Conservation (phyloP, 1,140 invertebrate species). For the Oncopeltus fasciatus region DNA sequence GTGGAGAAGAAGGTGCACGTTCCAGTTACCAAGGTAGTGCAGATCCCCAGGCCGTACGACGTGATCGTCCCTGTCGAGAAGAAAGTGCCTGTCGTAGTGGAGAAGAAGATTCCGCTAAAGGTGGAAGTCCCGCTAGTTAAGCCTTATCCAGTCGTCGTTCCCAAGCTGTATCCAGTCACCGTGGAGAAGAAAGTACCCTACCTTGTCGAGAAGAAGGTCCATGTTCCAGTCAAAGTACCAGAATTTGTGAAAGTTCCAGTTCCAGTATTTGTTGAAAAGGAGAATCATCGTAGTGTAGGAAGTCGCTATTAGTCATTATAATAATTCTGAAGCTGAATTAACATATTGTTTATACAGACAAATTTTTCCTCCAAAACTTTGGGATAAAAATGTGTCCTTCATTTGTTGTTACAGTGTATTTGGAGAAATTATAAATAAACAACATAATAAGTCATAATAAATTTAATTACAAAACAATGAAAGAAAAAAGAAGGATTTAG, state of each 20-base stretch:
- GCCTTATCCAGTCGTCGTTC: background rate
- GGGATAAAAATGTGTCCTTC: too few relatives aligned
- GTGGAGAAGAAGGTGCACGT: background rate
- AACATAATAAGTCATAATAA: too few relatives aligned
- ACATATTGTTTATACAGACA: too few relatives aligned
- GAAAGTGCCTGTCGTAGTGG: constrained; percentile 40
- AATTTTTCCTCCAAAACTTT: too few relatives aligned
- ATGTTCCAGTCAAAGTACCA: background rate
- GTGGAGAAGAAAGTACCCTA: background rate
- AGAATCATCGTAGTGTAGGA: too few relatives aligned
- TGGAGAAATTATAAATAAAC: too few relatives aligned
- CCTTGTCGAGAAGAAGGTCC: background rate
- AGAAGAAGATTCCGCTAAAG: constrained; percentile 49
- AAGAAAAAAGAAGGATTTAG: too few relatives aligned
- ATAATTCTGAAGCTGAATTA: too few relatives aligned
- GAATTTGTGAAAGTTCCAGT: constrained; percentile 66
- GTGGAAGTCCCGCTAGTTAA: background rate
- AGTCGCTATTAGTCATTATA: too few relatives aligned
- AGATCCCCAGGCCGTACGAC: background rate
- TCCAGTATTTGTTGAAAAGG: constrained; percentile 60
- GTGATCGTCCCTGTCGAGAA: background rate
- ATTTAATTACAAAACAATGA: too few relatives aligned
- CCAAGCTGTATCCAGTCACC: background rate
- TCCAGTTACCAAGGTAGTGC: background rate
- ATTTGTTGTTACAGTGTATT: too few relatives aligned